phyloP scores from a whole-genome alignment of 2,797 vertebrate genomes.

The Fratercula arctica region DNA sequence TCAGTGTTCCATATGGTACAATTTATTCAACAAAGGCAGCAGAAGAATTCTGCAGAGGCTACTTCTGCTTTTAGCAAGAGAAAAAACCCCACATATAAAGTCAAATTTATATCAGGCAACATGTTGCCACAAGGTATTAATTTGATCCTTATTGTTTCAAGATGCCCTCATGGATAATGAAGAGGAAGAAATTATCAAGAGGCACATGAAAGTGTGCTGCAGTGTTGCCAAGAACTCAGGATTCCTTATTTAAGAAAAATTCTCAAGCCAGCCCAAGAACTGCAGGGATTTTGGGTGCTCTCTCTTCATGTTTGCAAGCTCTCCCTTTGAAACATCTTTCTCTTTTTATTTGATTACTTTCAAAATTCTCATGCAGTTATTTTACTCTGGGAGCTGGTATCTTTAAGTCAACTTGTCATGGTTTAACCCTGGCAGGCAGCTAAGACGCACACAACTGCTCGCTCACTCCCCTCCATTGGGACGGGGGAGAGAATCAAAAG shows the following conservation, averaged over 20 bases:
- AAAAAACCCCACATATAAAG: neutral
- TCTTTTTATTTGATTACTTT: neutral
- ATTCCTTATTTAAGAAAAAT: neutral
- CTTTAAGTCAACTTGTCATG: neutral
- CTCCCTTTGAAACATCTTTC: neutral
- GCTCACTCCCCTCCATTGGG: neutral
- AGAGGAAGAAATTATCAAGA: neutral
- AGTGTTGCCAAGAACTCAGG: neutral
- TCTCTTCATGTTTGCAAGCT: neutral
- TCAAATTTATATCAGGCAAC: neutral
- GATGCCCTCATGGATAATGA: neutral
- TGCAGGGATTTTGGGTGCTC: neutral
- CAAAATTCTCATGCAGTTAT: neutral
- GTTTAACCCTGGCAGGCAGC: neutral
- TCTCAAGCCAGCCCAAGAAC: neutral
- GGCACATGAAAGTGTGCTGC: neutral
- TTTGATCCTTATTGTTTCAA: neutral
- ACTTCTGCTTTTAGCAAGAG: neutral
- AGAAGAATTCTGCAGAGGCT: neutral
- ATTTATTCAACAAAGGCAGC: neutral
- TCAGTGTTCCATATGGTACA: neutral
- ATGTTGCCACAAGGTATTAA: neutral
- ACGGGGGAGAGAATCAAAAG: neutral
- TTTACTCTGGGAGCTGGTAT: neutral
- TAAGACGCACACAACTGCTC: neutral